phyloP scores from a whole-genome alignment of 1,140 invertebrate genomes.

The Teleopsis dalmanni region DNA sequence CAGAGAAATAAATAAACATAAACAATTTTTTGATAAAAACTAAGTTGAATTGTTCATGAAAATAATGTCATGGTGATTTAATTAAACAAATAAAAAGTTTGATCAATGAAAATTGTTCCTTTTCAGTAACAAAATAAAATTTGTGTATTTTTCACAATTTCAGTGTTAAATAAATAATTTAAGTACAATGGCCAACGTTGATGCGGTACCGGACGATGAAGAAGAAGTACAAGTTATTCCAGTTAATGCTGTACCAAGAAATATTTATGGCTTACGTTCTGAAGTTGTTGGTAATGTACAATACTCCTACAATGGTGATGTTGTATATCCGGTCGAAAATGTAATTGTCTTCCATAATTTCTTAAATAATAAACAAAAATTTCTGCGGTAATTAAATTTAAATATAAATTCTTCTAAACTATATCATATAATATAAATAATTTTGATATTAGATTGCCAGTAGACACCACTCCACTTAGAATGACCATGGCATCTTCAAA shows the following conservation, averaged over 20 bases:
- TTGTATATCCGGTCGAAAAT: conserved; percentile 57
- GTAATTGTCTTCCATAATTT: conserved; percentile 54
- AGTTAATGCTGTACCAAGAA: conserved; percentile 46
- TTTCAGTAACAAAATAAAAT: no score
- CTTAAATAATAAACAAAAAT: conserved; percentile 46
- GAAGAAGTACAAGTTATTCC: conserved; percentile 3
- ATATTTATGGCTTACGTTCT: conserved; percentile 54
- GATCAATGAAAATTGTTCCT: no score
- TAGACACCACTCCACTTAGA: conserved; percentile 29
- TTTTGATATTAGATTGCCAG: conserved; percentile 19
- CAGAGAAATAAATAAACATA: no score
- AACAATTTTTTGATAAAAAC: no score
- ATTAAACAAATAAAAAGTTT: no score
- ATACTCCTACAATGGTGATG: conserved; percentile 53
- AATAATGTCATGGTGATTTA: no score
- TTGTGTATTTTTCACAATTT: no score
- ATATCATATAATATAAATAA: not conserved
- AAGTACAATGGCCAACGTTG: no score
- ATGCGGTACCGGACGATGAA: no score
- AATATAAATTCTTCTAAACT: not conserved
- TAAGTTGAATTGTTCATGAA: no score
- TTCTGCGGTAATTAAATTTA: conserved; percentile 41
- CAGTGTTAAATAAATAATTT: no score
- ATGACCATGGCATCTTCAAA: conserved; percentile 34
- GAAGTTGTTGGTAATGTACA: conserved; percentile 53